Percentiles rank a stretch among this genome's conserved stretches.
These are phyloP conservation scores for Conchocele bisecta DNA, from an alignment of 2,888 invertebrate species.

Conservation along the genomic window DNA sequence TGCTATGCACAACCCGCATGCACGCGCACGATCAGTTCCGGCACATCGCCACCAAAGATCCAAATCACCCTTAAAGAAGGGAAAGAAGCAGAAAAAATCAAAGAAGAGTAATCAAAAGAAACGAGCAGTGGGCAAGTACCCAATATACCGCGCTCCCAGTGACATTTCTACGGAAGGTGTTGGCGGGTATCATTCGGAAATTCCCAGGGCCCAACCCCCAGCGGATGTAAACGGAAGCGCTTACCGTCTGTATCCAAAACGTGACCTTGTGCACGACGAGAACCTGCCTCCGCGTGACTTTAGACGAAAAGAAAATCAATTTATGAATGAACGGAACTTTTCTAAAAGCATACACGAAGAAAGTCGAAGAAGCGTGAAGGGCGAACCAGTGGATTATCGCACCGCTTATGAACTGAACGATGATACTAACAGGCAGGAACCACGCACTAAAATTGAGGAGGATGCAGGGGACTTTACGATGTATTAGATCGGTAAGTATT, in stretches of 20 bases:
- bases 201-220: slow-evolving; percentile 37
- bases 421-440: slow-evolving; percentile 21
- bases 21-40: slow-evolving; percentile 48
- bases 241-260: too few relatives aligned
- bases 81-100: slow-evolving; percentile 61
- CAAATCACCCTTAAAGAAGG: slow-evolving; percentile 59
- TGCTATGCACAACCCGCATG: slow-evolving; percentile 54
- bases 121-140: neutral
- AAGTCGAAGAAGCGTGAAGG: slow-evolving; percentile 49
- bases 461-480: slow-evolving; percentile 56
- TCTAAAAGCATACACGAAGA: slow-evolving; percentile 69
- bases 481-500: slow-evolving; percentile 41
- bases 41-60: slow-evolving; percentile 56
- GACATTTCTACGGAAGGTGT: slow-evolving; percentile 65
- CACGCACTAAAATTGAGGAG: neutral
- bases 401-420: slow-evolving; percentile 74
- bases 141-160: slow-evolving; percentile 14
- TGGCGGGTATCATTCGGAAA: slow-evolving; percentile 70
- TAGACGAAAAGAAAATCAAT: slow-evolving; percentile 70
- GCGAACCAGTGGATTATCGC: too few relatives aligned
- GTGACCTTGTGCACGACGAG: slow-evolving; percentile 36
- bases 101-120: slow-evolving; percentile 55
- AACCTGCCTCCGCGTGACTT: slow-evolving; percentile 70
- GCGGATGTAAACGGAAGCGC: slow-evolving; percentile 22
- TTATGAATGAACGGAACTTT: slow-evolving; percentile 73